A percentile compares a stretch with the other conserved stretches of the same genome.
Evolutionary conservation across 2,113 vertebrate species (phyloP).

Genomic region (Bos javanicus): DNA sequence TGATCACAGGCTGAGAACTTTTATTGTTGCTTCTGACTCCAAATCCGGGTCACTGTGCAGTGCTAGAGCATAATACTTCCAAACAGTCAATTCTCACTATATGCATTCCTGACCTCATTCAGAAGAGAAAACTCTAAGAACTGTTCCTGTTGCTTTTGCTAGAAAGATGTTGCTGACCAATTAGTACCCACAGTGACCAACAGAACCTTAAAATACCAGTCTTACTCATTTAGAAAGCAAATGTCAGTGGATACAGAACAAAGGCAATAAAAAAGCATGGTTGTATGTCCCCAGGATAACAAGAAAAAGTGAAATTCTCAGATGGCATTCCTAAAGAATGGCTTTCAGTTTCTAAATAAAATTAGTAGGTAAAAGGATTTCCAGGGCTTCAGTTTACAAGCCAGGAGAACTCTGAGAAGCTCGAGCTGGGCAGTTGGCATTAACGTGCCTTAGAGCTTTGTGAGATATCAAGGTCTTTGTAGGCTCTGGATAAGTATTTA

Average conservation of each 20-base stretch:
- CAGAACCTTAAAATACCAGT: not conserved
- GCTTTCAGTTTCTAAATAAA: slow-evolving; percentile 28
- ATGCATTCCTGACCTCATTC: not conserved
- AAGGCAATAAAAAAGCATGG: not conserved
- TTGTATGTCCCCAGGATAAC: not conserved
- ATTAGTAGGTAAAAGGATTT: slow-evolving; percentile 16
- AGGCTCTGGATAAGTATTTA: not conserved
- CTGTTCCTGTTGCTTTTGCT: not conserved
- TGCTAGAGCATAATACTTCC: not conserved
- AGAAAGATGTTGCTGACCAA: not conserved
- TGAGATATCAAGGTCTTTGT: not conserved
- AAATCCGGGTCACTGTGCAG: not conserved
- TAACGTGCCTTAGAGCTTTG: not conserved
- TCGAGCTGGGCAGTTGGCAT: not conserved
- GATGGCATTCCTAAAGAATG: not conserved
- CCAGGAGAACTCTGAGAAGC: not conserved
- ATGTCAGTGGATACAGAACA: not conserved
- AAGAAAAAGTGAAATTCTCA: not conserved
- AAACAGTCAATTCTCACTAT: not conserved
- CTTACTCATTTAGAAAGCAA: not conserved
- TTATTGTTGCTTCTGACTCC: not conserved
- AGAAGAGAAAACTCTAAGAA: not conserved
- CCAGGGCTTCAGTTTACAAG: not conserved
- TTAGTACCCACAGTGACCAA: not conserved
- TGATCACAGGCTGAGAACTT: not conserved